Base-by-base conservation (phyloP, 2,113 vertebrate species). In the Cyprinodon brontotheroides region DNA sequence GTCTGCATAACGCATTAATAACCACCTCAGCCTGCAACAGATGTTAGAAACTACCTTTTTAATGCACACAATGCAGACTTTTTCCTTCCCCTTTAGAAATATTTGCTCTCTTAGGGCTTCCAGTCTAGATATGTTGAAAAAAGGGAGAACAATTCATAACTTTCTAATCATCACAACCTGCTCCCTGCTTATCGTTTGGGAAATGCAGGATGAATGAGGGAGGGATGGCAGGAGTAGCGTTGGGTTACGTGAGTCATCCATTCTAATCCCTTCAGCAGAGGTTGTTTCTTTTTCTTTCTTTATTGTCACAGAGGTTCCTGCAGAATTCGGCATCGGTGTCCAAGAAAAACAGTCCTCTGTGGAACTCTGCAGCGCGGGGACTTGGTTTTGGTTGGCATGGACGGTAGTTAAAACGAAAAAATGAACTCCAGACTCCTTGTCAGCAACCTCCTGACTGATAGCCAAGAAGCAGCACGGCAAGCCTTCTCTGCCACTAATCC, bases 321-420 rank as follows among this genome's bases (percentile, higher is more conserved):
- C 72, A 29, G 64, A 63, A 72, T 76, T 78, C 74, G 40, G 65
- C 68, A 43, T 17, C 70, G 57, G 74, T 3, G 13, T 85, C 88
- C 80, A 90, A 90, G 72, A 75, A 83, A 86, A 90, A 87, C 78
- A 73, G 77, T 70, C 47, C 43, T 3, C 66, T 65, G 71, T 82
- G 76, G 83, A 74, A 80, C 66, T 87, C 78, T 12, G 60, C 79
- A 69, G 80, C 71, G 57, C 61, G 47, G 39, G 71, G 76, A 80
- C 50, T 88, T 70, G 61, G 81, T 78, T 87, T 86, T 39, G 71
- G 78, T 81, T 90, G 90, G 88, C 90, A 85, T 57, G 65, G 61
- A 15, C 70, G 81, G 75, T 65, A 77, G 43, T 61, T 72, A 80
- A 79, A 86, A 75, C 60, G 20, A 17, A 53, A 53, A 37, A 78